phyloP scores from a whole-genome alignment of 2,888 invertebrate genomes.

The Cephus pulcher region DNA sequence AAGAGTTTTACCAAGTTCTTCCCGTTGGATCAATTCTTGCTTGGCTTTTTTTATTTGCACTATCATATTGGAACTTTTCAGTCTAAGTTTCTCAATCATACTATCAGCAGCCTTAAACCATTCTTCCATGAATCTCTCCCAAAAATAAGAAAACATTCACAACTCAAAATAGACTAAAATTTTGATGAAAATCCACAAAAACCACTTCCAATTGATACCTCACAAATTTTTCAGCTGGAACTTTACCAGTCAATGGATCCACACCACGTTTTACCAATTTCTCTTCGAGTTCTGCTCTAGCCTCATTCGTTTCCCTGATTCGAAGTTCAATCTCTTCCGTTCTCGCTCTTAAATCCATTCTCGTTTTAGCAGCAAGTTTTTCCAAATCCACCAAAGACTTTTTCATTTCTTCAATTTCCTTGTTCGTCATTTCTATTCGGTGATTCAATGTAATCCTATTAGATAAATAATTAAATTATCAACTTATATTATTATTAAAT shows the following conservation, averaged over 20 bases:
- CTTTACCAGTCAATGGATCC: slow-evolving; percentile 72
- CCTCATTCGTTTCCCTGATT: slow-evolving; percentile 68
- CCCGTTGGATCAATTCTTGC: slow-evolving; percentile 69
- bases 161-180: background rate
- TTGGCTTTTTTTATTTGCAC: slow-evolving; percentile 70
- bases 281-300: slow-evolving; percentile 68
- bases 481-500: too few relatives aligned
- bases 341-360: slow-evolving; percentile 67
- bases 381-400: slow-evolving; percentile 54
- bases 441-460: slow-evolving; percentile 69
- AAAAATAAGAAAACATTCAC: background rate
- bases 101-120: slow-evolving; percentile 71
- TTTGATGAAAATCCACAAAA: background rate
- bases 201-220: slow-evolving; percentile 42
- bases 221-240: slow-evolving; percentile 72
- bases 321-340: slow-evolving; percentile 71
- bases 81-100: slow-evolving; percentile 71
- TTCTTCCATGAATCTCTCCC: slow-evolving; percentile 70
- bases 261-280: slow-evolving; percentile 69
- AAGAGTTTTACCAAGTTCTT: slow-evolving; percentile 71
- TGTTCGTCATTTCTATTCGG: slow-evolving; percentile 68
- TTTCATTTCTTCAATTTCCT: slow-evolving; percentile 69
- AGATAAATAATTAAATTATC: background rate
- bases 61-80: slow-evolving; percentile 71
- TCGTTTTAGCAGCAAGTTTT: slow-evolving; percentile 61